phyloP scores from a whole-genome alignment of 2,888 invertebrate species.

The Rhaphigaster nebulosa region DNA sequence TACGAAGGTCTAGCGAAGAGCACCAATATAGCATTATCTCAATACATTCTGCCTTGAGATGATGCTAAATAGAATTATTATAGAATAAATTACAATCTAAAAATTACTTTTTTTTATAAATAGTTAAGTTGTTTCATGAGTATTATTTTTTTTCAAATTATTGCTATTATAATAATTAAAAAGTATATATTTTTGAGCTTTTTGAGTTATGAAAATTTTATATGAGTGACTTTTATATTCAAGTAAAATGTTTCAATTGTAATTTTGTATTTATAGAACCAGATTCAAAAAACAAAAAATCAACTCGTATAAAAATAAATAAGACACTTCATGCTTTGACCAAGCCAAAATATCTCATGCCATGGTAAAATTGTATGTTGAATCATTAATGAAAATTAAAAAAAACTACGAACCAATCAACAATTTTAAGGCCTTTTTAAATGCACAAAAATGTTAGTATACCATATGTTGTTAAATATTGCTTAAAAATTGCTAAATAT shows the following conservation, averaged over 20 bases:
- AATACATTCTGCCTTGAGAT: neutral
- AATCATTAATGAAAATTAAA: neutral
- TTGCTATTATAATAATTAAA: neutral
- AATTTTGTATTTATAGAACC: neutral
- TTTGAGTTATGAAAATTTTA: no score
- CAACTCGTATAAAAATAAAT: neutral
- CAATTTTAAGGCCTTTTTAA: conserved; percentile 30
- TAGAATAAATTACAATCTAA: neutral
- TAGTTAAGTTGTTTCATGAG: no score
- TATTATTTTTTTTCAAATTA: neutral
- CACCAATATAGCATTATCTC: no score
- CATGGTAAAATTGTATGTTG: neutral
- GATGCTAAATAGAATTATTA: neutral
- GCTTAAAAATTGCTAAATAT: neutral
- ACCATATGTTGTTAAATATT: neutral
- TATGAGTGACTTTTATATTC: neutral
- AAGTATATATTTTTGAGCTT: neutral
- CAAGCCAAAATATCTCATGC: neutral
- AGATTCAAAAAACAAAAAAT: neutral
- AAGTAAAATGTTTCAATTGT: neutral
- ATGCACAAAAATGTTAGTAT: conserved; percentile 31
- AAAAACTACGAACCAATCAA: neutral
- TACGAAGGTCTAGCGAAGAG: neutral
- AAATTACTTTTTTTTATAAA: no score
- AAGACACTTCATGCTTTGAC: neutral